Evolutionary conservation across 2,113 vertebrate species (phyloP), one percentile per base, ranked within the genome.

Genomic region (Rhodinocichla rosea): DNA sequence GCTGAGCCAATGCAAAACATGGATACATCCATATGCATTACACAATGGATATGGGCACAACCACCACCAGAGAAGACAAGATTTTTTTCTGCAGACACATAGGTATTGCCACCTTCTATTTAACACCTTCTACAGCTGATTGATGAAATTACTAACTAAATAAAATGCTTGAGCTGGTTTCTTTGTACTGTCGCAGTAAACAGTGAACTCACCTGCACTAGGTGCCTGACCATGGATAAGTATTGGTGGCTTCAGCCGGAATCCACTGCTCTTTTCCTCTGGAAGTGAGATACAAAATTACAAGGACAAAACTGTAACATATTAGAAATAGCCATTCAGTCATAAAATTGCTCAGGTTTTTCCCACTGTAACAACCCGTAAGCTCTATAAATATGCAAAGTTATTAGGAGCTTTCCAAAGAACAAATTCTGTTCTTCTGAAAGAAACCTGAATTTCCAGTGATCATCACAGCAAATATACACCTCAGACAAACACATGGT

Each of bases 171-270:
- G 6, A 79, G 27, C 7, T 39, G 30, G 3, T 12, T 77, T 21
- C 26, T 65, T 21, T 23, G 6, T 42, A 21, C 6, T 59, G 30
- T 33, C 40, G 27, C 27, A 39, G 27, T 13, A 60, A 71, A 10
- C 7, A 24, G 0, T 11, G 39, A 73, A 96, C 98, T 93, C 97
- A 99, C 99, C 99, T 98, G 99, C 99, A 89, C 99, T 99, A 32
- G 99, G 99, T 15, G 99, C 99, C 95, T 99, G 99, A 77, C 99
- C 99, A 50, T 99, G 99, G 95, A 99, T 99, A 65, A 99, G 98
- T 37, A 98, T 99, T 3, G 99, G 99, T 2, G 99, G 99, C 97
- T 99, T 99, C 97, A 99, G 97, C 70, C 99, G 98, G 97, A 99
- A 99, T 57, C 99, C 99, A 45, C 99, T 98, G 57, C 98, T 99